A percentile compares a stretch with the other conserved stretches of the same genome.
Evolutionary conservation across 2,113 vertebrate genomes (phyloP).

Genomic region (Nyctibius bracteatus): DNA sequence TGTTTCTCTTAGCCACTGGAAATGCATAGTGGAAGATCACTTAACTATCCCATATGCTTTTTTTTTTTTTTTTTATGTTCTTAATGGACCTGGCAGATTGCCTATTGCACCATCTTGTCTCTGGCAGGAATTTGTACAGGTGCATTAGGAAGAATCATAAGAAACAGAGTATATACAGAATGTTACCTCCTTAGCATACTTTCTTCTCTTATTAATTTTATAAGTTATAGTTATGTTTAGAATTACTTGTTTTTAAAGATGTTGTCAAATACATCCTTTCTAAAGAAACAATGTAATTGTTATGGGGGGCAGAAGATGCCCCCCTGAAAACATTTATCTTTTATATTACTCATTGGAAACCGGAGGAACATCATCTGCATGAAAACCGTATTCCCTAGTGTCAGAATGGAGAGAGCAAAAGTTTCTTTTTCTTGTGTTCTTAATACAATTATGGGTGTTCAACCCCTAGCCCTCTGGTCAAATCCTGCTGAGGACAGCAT

Average conservation of each 20-base stretch:
- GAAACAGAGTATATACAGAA: background rate
- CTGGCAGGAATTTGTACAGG: background rate
- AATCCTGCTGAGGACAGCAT: background rate
- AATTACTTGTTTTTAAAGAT: background rate
- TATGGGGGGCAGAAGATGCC: accelerated
- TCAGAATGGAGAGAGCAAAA: background rate
- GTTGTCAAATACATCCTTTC: background rate
- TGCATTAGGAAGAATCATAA: background rate
- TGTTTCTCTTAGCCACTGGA: background rate
- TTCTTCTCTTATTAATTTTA: background rate
- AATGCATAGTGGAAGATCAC: background rate
- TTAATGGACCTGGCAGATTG: background rate
- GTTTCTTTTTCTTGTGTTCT: background rate
- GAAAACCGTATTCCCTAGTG: background rate
- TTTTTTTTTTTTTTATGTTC: background rate
- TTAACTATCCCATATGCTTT: background rate
- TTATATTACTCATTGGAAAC: background rate
- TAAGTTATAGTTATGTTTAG: background rate
- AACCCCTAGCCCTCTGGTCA: background rate
- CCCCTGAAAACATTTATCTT: background rate
- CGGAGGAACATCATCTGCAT: background rate
- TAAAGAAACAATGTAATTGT: background rate
- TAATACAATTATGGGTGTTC: background rate
- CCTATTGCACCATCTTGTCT: background rate
- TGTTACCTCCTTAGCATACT: background rate